phyloP scores from a whole-genome alignment of 1,140 invertebrate genomes.

The Drosophila arizonae region DNA sequence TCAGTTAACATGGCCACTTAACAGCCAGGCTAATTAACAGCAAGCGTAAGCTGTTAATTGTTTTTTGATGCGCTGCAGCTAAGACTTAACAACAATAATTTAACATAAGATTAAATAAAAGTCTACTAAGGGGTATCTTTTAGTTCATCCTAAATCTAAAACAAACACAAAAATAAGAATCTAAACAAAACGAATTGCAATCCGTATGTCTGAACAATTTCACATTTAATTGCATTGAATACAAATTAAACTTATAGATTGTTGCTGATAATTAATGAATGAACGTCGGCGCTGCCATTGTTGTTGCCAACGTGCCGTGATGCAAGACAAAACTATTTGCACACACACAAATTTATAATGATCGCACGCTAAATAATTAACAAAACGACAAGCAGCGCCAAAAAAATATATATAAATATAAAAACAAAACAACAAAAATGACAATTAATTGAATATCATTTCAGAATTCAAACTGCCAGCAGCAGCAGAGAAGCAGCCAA shows the following conservation, averaged over 20 bases:
- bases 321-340: slow-evolving; percentile 26
- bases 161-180: slow-evolving; percentile 27
- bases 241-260: slow-evolving; percentile 66
- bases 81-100: background rate
- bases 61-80: too few relatives aligned
- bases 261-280: slow-evolving; percentile 73
- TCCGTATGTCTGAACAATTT: slow-evolving; percentile 34
- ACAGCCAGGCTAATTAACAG: slow-evolving; percentile 39
- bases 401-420: slow-evolving; percentile 32
- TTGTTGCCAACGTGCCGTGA: slow-evolving; percentile 28
- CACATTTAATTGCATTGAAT: slow-evolving; percentile 71
- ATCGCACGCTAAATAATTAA: slow-evolving; percentile 48
- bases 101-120: too few relatives aligned
- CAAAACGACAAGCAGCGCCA: slow-evolving; percentile 42
- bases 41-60: slow-evolving; percentile 32
- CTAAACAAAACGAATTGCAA: slow-evolving; percentile 40
- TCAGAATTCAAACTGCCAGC: slow-evolving; percentile 29
- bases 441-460: slow-evolving; percentile 74
- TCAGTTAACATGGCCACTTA: slow-evolving; percentile 21
- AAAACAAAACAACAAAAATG: slow-evolving; percentile 62
- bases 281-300: slow-evolving; percentile 30
- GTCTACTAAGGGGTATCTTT: background rate
- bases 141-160: background rate
- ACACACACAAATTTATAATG: slow-evolving; percentile 16
- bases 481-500: background rate